phyloP scores from a whole-genome alignment of 2,113 vertebrate genomes.

The Trichechus manatus region DNA sequence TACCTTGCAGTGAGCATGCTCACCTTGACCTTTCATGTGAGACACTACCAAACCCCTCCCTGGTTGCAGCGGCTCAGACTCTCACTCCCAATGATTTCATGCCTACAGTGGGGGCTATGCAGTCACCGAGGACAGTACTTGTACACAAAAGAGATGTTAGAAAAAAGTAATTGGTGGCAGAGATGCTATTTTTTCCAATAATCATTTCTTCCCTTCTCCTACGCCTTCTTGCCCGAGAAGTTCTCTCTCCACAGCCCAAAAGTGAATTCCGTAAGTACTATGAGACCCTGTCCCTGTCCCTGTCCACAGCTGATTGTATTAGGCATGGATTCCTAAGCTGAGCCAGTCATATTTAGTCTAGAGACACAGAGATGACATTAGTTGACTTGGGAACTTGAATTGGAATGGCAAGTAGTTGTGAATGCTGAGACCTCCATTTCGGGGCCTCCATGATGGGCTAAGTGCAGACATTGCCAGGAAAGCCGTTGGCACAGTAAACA shows the following conservation, averaged over 20 bases:
- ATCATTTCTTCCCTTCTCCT: neutral
- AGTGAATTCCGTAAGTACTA: neutral
- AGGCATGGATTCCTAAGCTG: neutral
- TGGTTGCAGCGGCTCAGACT: neutral
- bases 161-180: neutral
- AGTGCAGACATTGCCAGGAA: neutral
- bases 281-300: neutral
- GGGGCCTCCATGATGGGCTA: neutral
- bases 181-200: slow-evolving; percentile 20
- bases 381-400: slow-evolving; percentile 13
- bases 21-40: slow-evolving; percentile 7
- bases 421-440: slow-evolving; percentile 20
- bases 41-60: neutral
- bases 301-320: neutral
- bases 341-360: neutral
- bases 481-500: neutral
- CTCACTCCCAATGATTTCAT: neutral
- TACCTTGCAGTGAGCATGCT: neutral
- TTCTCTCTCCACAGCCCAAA: slow-evolving; percentile 34
- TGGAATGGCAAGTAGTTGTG: slow-evolving; percentile 45
- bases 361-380: neutral
- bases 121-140: neutral
- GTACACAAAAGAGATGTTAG: neutral
- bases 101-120: neutral
- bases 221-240: neutral